Percentiles rank a stretch among this genome's conserved stretches.
These are phyloP conservation scores for Aythya fuligula DNA, from an alignment of 2,797 vertebrate genomes.

Conservation along the genomic window DNA sequence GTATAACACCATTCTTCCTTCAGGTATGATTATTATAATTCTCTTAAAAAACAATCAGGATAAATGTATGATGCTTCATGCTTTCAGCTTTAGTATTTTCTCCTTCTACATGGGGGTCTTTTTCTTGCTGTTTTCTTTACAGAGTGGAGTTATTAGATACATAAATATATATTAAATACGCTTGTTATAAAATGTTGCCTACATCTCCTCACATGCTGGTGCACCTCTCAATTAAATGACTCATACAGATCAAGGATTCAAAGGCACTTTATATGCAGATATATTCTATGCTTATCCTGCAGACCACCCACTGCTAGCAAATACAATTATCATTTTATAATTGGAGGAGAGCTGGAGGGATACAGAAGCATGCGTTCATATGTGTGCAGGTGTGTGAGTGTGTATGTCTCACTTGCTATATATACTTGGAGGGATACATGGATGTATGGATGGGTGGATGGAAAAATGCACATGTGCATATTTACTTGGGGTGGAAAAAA, in stretches of 20 bases:
- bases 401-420: fast-evolving
- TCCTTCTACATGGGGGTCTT: background rate
- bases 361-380: fast-evolving
- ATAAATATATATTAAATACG: background rate
- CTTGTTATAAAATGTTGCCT: background rate
- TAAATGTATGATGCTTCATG: background rate
- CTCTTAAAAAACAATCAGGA: background rate
- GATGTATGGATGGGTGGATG: no score
- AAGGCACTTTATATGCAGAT: conserved; percentile 50
- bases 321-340: conserved; percentile 45
- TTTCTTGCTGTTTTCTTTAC: background rate
- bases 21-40: background rate
- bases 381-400: fast-evolving
- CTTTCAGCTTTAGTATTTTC: background rate
- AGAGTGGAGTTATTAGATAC: background rate
- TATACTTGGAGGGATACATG: no score
- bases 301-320: conserved; percentile 43
- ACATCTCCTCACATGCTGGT: background rate
- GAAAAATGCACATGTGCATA: background rate
- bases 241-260: conserved; percentile 33
- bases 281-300: conserved; percentile 54
- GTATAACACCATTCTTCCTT: background rate
- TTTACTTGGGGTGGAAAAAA: background rate
- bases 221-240: conserved; percentile 35
- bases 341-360: background rate